phyloP scores from a whole-genome alignment of 2,113 vertebrate species.

The Collichthys lucidus region DNA sequence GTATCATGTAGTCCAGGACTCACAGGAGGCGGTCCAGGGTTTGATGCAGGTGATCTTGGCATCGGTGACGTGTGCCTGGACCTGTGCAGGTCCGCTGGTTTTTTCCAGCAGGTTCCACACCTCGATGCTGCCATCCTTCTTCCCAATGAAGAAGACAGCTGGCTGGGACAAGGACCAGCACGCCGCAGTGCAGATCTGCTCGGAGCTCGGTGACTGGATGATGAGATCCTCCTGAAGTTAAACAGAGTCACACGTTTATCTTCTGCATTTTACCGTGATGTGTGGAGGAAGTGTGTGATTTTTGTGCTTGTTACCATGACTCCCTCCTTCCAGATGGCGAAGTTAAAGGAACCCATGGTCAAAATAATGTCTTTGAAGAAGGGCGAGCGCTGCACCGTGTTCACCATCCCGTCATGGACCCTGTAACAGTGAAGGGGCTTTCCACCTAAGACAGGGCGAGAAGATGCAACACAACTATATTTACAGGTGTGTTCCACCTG shows the following conservation, averaged over 20 bases:
- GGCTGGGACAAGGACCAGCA: constrained; percentile 93
- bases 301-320: constrained; percentile 82
- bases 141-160: constrained; percentile 91
- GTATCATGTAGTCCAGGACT: constrained; percentile 54
- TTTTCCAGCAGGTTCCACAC: constrained; percentile 94
- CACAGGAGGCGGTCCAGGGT: constrained; percentile 86
- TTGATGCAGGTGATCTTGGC: constrained; percentile 88
- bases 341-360: constrained; percentile 86
- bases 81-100: constrained; percentile 84
- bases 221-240: constrained; percentile 84
- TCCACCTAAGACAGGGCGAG: constrained; percentile 64
- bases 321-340: constrained; percentile 95
- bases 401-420: constrained; percentile 84
- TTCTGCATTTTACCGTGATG: no score
- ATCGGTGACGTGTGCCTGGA: constrained; percentile 82
- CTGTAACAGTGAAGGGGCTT: constrained; percentile 73
- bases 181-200: constrained; percentile 83
- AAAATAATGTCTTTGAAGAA: constrained; percentile 92
- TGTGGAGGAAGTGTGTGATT: background rate
- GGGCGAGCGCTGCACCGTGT: constrained; percentile 89
- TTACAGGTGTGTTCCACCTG: no score
- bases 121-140: constrained; percentile 90
- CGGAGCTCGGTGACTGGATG: constrained; percentile 82
- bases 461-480: background rate
- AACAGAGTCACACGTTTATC: background rate